These are phyloP conservation scores for Thymallus thymallus DNA, from an alignment of 2,113 vertebrate genomes.

Conservation along the genomic window DNA sequence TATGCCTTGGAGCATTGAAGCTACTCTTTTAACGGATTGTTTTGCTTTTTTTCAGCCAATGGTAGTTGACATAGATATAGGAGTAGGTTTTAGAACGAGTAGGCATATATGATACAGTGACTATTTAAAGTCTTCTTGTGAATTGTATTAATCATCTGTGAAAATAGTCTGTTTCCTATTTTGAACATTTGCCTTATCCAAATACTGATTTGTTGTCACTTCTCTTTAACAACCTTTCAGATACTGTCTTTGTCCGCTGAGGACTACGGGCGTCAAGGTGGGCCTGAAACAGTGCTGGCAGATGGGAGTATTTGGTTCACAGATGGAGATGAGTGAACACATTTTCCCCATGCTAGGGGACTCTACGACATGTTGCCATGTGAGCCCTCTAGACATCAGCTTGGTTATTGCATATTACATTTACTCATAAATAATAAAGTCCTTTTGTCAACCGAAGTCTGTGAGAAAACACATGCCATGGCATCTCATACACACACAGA, in stretches of 20 bases:
- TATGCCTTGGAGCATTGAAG: conserved; percentile 47
- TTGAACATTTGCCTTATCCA: background rate
- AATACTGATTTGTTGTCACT: background rate
- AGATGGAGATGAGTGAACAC: conserved; percentile 1
- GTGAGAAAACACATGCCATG: background rate
- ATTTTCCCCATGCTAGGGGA: background rate
- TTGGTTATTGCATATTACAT: background rate
- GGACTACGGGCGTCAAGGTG: background rate
- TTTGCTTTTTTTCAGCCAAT: conserved; percentile 39
- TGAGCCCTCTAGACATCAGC: background rate
- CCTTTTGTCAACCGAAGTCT: background rate
- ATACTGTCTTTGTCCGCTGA: background rate
- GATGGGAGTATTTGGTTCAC: background rate
- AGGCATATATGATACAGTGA: no score
- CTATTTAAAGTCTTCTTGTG: background rate
- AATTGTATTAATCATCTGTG: background rate
- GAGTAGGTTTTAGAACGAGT: background rate
- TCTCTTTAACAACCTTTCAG: conserved; percentile 2
- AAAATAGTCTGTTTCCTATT: background rate
- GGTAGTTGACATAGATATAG: background rate
- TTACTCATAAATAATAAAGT: background rate
- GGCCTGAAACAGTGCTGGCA: background rate
- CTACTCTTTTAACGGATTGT: conserved; percentile 37
- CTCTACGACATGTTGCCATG: background rate
- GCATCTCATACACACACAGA: no score